These are phyloP conservation scores for Corythaeola cristata DNA, from an alignment of 2,113 vertebrate genomes.

Conservation along the genomic window DNA sequence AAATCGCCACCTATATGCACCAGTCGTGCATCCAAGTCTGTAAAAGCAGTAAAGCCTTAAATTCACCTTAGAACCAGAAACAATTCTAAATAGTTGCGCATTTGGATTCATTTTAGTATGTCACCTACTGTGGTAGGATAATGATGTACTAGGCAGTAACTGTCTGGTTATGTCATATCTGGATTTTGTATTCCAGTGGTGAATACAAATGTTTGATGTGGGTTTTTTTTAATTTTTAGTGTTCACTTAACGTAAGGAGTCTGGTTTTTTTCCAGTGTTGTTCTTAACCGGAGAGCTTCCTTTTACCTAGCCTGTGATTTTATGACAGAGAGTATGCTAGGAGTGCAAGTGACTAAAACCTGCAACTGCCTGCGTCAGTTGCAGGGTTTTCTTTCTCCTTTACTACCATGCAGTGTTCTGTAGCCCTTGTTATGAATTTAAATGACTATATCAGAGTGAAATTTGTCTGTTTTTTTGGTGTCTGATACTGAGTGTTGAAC, in stretches of 20 bases:
- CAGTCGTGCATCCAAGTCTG: conserved; percentile 16
- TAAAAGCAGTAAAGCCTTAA: not conserved
- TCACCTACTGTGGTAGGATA: not conserved
- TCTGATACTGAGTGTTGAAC: not conserved
- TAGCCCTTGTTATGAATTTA: conserved; percentile 2
- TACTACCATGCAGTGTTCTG: not conserved
- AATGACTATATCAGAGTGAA: not conserved
- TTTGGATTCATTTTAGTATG: not conserved
- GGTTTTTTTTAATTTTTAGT: not conserved
- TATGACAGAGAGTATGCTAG: not conserved
- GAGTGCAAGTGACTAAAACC: not conserved
- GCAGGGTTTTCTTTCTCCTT: not conserved
- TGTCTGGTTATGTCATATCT: not conserved
- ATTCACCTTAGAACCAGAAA: not conserved
- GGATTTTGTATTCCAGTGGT: not conserved
- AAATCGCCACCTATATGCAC: conserved; percentile 29
- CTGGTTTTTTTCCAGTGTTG: not conserved
- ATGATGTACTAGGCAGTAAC: not conserved
- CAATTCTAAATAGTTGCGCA: not conserved
- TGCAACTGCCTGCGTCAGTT: not conserved
- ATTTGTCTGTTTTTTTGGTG: not conserved
- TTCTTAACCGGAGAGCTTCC: not conserved
- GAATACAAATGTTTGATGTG: not conserved
- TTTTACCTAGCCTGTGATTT: not conserved
- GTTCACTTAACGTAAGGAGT: not conserved